phyloP scores from a whole-genome alignment of 2,797 vertebrate species.

The Emydoidea blandingii region DNA sequence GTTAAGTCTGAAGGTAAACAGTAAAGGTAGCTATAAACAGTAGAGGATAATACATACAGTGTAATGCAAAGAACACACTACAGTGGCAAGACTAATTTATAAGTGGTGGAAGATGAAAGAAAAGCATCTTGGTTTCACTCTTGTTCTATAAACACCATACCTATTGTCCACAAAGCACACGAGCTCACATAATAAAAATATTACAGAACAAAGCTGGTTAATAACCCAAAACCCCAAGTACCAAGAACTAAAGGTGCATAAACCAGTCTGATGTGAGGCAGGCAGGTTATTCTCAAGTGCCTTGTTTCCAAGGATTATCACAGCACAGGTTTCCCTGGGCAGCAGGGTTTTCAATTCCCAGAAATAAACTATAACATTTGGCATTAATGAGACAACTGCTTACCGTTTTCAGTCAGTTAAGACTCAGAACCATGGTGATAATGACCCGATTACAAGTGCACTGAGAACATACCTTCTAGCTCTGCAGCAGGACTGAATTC shows the following conservation, averaged over 20 bases:
- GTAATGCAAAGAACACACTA: background rate
- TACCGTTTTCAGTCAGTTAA: constrained; percentile 59
- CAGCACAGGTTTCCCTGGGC: constrained; percentile 40
- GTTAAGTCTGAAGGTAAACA: background rate
- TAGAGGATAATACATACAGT: background rate
- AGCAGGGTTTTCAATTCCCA: constrained; percentile 43
- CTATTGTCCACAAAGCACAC: background rate
- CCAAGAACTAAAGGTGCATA: background rate
- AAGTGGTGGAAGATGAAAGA: background rate
- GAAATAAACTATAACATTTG: constrained; percentile 64
- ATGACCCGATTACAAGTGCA: constrained; percentile 48
- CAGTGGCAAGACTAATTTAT: background rate
- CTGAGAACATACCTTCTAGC: constrained; percentile 46
- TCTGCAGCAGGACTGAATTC: constrained; percentile 53
- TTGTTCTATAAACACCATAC: background rate
- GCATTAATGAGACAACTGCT: constrained; percentile 67
- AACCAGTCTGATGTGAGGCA: background rate
- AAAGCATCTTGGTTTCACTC: background rate
- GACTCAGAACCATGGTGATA: constrained; percentile 69
- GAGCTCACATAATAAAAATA: background rate
- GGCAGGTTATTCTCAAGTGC: constrained; percentile 4
- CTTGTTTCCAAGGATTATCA: constrained; percentile 57
- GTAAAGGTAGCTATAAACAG: background rate
- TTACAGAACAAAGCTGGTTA: background rate
- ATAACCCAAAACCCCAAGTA: background rate